Percentiles rank a stretch among this genome's conserved stretches.
phyloP scores from a whole-genome alignment of 2,797 vertebrate species.

The Sebastes steindachneri region DNA sequence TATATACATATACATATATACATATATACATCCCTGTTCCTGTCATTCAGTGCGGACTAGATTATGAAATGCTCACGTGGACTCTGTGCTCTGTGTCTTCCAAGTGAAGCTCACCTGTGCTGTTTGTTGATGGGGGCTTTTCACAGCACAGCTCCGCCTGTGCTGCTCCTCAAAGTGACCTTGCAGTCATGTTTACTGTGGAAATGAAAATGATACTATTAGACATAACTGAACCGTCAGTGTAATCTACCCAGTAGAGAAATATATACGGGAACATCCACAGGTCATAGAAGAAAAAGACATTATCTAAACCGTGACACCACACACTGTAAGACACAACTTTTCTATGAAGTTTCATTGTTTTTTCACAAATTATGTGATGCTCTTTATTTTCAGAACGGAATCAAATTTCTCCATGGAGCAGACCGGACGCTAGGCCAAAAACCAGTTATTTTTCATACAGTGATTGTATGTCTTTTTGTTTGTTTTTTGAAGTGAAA shows the following conservation, averaged over 20 bases:
- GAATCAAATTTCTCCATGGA: conserved; percentile 77
- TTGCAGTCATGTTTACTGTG: conserved; percentile 38
- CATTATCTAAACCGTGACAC: not conserved
- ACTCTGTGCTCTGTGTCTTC: not conserved
- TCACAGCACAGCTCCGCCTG: not conserved
- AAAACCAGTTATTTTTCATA: not conserved
- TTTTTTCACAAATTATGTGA: not conserved
- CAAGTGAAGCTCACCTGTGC: not conserved
- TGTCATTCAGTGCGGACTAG: not conserved
- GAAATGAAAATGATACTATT: conserved; percentile 18
- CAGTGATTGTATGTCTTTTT: not conserved
- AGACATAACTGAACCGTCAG: not conserved
- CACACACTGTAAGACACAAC: not conserved
- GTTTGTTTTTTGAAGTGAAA: not conserved
- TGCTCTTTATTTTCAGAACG: conserved; percentile 44
- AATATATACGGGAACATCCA: not conserved
- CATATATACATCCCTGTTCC: not conserved
- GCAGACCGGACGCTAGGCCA: conserved; percentile 34
- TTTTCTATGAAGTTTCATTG: not conserved
- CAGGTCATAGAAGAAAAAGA: not conserved
- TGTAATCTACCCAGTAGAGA: not conserved
- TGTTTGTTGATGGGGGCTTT: conserved; percentile 56
- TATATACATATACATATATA: not conserved
- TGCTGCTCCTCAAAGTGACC: conserved; percentile 54
- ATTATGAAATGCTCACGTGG: conserved; percentile 1